A percentile compares a stretch with the other conserved stretches of the same genome.
Conservation (phyloP, 2,113 vertebrate species). For the Casuarius casuarius region DNA sequence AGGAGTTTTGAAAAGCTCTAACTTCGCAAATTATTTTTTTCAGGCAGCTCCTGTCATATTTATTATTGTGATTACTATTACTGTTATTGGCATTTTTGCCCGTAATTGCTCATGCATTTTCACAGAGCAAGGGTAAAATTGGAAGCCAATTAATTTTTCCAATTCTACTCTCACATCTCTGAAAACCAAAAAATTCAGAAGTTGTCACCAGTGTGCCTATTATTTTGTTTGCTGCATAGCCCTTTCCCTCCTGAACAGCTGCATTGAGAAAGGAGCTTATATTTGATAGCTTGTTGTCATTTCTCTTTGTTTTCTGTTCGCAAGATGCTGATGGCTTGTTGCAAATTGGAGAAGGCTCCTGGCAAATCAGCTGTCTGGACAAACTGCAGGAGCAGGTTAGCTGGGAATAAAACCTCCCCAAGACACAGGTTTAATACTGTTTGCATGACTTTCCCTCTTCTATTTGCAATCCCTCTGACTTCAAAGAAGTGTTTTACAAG, state of each 20-base stretch:
- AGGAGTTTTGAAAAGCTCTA: neutral
- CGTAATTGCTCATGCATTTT: neutral
- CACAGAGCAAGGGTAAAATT: neutral
- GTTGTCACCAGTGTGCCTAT: neutral
- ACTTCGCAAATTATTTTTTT: neutral
- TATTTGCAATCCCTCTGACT: neutral
- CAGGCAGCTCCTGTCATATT: slow-evolving; percentile 3
- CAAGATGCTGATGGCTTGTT: neutral
- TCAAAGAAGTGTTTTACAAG: neutral
- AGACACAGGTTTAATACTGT: neutral
- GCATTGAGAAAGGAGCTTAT: neutral
- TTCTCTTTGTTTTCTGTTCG: slow-evolving; percentile 1
- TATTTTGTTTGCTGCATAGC: neutral
- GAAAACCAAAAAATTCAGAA: neutral
- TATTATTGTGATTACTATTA: neutral
- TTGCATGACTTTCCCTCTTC: neutral
- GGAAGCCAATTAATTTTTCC: slow-evolving; percentile 53
- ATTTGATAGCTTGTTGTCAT: neutral
- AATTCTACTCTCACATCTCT: neutral
- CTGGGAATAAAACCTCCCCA: neutral
- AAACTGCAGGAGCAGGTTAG: neutral
- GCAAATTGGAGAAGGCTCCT: slow-evolving; percentile 22
- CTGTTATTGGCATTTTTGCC: slow-evolving; percentile 23
- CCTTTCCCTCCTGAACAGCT: neutral
- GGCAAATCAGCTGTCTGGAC: neutral